Conservation (phyloP, 2,113 vertebrate genomes). For the Mesitornis unicolor region DNA sequence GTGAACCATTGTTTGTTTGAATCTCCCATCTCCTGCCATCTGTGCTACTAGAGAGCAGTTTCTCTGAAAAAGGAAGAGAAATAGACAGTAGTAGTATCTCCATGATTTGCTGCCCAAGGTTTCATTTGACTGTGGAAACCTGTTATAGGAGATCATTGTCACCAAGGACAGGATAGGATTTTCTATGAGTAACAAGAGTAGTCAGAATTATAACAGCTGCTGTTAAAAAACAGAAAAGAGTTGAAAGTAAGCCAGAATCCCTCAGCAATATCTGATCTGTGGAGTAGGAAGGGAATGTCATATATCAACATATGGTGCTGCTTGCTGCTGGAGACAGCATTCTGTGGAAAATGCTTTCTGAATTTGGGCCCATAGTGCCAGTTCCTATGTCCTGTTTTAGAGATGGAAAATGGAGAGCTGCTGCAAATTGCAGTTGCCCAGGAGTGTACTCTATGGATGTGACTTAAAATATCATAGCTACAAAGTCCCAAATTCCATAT, state of each 20-base stretch:
- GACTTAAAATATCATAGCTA: neutral
- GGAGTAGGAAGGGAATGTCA: neutral
- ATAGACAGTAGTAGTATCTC: neutral
- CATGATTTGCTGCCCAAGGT: neutral
- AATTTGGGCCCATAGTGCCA: neutral
- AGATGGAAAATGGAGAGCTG: neutral
- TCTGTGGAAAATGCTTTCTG: neutral
- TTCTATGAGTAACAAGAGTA: neutral
- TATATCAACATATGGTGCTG: neutral
- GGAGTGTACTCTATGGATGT: neutral
- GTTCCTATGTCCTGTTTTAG: neutral
- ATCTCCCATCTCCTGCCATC: neutral
- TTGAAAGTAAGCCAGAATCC: neutral
- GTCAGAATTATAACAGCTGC: neutral
- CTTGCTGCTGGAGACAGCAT: neutral
- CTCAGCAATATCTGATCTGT: neutral
- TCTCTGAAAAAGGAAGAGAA: neutral
- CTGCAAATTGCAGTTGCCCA: neutral
- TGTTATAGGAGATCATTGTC: neutral
- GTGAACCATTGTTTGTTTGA: neutral
- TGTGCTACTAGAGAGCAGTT: neutral
- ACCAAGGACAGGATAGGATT: neutral
- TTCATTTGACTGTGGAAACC: neutral
- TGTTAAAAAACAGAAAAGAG: neutral
- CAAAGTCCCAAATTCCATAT: neutral